phyloP scores from a whole-genome alignment of 2,888 invertebrate species.

The Microctonus aethiopoides region DNA sequence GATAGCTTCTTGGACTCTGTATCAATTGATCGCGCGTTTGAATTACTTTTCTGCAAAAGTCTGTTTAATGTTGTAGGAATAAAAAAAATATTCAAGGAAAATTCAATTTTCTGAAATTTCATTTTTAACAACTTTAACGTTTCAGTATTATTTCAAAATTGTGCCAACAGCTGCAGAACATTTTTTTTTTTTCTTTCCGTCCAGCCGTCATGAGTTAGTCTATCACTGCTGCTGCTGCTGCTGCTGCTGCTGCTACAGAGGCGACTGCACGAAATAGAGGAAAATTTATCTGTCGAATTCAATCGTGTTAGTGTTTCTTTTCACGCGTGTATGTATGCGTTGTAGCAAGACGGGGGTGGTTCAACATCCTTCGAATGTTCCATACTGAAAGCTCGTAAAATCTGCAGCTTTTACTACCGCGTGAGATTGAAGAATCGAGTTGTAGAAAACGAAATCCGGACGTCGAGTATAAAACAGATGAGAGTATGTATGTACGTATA shows the following conservation, averaged over 20 bases:
- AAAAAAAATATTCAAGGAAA: background rate
- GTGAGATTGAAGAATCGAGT: conserved; percentile 58
- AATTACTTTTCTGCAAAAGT: background rate
- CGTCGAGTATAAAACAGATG: conserved; percentile 35
- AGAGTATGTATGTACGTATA: conserved; percentile 4
- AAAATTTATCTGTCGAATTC: conserved; percentile 24
- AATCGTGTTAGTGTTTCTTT: conserved; percentile 9
- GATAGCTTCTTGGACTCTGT: conserved; percentile 8
- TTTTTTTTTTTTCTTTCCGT: conserved; percentile 25
- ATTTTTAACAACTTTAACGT: background rate
- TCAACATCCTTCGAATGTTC: conserved; percentile 24
- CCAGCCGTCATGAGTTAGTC: background rate
- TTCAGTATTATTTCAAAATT: background rate
- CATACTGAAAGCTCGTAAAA: conserved; percentile 51
- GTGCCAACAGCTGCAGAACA: conserved; percentile 27
- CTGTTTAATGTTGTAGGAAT: background rate
- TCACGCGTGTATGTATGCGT: background rate
- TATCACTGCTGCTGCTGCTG: too few relatives aligned
- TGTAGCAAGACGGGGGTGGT: background rate
- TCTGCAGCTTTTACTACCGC: conserved; percentile 54
- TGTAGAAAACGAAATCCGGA: conserved; percentile 51
- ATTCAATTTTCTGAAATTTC: background rate
- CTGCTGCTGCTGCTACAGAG: too few relatives aligned
- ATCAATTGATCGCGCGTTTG: conserved; percentile 16
- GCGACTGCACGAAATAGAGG: conserved; percentile 30